Conservation (phyloP, 2,888 invertebrate genomes). For the Drosophila suboccidentalis region DNA sequence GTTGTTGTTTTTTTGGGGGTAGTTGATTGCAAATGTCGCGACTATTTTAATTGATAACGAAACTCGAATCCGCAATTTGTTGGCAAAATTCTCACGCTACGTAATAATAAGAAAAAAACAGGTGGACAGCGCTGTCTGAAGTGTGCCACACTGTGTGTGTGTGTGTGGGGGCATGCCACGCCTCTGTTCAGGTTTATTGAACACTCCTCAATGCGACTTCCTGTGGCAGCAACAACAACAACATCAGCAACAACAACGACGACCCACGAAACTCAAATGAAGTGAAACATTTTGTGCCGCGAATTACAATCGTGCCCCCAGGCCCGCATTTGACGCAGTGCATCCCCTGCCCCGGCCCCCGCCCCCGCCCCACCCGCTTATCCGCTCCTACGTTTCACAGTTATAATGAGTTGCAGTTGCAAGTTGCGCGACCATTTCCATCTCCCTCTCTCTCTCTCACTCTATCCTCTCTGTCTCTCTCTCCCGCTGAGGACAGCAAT, state of each 20-base stretch:
- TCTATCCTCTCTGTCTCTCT: constrained; percentile 16
- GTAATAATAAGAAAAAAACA: constrained; percentile 23
- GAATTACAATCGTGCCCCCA: constrained; percentile 71
- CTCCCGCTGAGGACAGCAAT: constrained; percentile 43
- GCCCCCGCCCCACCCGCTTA: constrained; percentile 9
- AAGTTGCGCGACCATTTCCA: constrained; percentile 62
- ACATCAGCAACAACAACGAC: constrained; percentile 25
- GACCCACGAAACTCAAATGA: constrained; percentile 77
- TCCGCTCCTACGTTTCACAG: constrained; percentile 46
- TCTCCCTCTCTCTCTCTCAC: constrained; percentile 13
- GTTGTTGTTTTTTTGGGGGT: constrained; percentile 20
- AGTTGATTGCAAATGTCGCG: constrained; percentile 47
- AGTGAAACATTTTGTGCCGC: constrained; percentile 80
- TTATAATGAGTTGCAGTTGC: constrained; percentile 81
- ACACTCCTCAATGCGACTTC: constrained; percentile 63
- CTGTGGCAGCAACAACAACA: constrained; percentile 54
- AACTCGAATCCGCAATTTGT: constrained; percentile 4
- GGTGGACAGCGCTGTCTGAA: constrained; percentile 37
- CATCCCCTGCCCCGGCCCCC: neutral
- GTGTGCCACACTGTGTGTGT: constrained; percentile 7
- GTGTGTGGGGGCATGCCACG: constrained; percentile 24
- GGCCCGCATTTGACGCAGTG: constrained; percentile 57
- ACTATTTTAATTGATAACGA: constrained; percentile 52
- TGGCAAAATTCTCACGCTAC: constrained; percentile 47
- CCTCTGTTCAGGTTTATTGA: constrained; percentile 45